These are phyloP conservation scores for Alloplasta piceator DNA, from an alignment of 2,888 invertebrate genomes.

Conservation along the genomic window DNA sequence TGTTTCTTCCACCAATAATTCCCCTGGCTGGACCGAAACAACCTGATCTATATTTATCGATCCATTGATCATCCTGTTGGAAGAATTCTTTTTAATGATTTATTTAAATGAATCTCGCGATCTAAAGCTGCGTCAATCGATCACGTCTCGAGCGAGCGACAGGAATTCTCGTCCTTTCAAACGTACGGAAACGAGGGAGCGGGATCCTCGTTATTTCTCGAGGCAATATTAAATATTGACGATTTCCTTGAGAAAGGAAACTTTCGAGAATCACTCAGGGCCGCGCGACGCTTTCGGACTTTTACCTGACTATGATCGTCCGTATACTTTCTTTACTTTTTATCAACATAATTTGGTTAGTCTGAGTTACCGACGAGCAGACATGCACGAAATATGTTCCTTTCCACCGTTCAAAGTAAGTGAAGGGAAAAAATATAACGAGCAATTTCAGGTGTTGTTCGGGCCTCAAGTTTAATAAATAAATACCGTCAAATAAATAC, in stretches of 20 bases:
- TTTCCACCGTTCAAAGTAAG: not conserved
- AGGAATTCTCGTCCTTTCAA: not conserved
- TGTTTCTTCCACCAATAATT: no score
- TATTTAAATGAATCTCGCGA: not conserved
- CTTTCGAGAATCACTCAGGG: conserved; percentile 37
- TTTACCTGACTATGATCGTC: conserved; percentile 27
- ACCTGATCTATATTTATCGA: not conserved
- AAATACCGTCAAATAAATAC: no score
- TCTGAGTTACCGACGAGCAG: not conserved
- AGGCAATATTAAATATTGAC: conserved; percentile 40
- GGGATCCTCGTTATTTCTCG: conserved; percentile 26
- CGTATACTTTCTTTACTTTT: conserved; percentile 37
- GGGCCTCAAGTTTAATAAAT: not conserved
- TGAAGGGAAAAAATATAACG: conserved; percentile 13
- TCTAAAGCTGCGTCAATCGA: not conserved
- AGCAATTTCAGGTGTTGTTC: not conserved
- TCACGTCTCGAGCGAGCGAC: not conserved
- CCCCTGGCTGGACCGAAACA: no score
- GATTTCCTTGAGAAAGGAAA: conserved; percentile 31
- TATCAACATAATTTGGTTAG: conserved; percentile 44
- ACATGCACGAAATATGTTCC: not conserved
- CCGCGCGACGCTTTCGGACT: conserved; percentile 13
- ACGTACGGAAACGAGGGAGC: not conserved
- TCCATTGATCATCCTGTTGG: not conserved
- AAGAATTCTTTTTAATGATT: conserved; percentile 1